Evolutionary conservation across 2,888 invertebrate genomes (phyloP).

Genomic region (Hyppa rectilinea): DNA sequence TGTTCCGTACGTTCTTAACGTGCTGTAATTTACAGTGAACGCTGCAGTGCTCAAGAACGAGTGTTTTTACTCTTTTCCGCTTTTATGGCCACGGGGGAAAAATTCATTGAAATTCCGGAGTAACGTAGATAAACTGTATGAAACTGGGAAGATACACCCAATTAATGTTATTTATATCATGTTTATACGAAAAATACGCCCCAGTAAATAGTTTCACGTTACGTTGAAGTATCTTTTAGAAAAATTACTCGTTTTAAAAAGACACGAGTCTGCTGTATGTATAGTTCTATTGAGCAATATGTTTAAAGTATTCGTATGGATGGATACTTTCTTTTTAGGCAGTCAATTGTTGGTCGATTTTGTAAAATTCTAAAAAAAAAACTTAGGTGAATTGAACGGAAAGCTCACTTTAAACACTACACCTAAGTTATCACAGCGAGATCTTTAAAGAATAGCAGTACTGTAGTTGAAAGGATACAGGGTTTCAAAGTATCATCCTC

Average conservation of each 20-base stretch:
- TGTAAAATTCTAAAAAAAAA: too few species aligned
- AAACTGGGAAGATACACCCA: conserved; percentile 55
- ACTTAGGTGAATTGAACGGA: too few species aligned
- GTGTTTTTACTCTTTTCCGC: conserved; percentile 59
- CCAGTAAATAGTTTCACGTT: conserved; percentile 52
- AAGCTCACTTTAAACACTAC: too few species aligned
- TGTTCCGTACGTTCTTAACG: conserved; percentile 58
- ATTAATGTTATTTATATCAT: conserved; percentile 58
- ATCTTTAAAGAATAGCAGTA: too few species aligned
- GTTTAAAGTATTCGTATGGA: background rate
- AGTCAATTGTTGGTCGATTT: too few species aligned
- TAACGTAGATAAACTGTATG: conserved; percentile 59
- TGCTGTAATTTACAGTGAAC: conserved; percentile 60
- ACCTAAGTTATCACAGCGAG: too few species aligned
- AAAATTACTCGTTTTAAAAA: conserved; percentile 27
- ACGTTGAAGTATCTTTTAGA: conserved; percentile 32
- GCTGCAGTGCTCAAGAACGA: conserved; percentile 63
- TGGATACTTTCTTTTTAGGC: background rate
- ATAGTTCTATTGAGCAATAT: background rate
- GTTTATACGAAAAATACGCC: conserved; percentile 42
- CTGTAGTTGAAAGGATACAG: background rate
- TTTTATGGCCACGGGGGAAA: conserved; percentile 65
- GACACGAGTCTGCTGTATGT: background rate
- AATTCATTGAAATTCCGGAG: conserved; percentile 62
- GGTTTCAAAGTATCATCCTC: background rate